Percentiles rank a stretch among this genome's conserved stretches.
Evolutionary conservation across 2,888 invertebrate genomes (phyloP).

Genomic region (Aleiodes alternator): DNA sequence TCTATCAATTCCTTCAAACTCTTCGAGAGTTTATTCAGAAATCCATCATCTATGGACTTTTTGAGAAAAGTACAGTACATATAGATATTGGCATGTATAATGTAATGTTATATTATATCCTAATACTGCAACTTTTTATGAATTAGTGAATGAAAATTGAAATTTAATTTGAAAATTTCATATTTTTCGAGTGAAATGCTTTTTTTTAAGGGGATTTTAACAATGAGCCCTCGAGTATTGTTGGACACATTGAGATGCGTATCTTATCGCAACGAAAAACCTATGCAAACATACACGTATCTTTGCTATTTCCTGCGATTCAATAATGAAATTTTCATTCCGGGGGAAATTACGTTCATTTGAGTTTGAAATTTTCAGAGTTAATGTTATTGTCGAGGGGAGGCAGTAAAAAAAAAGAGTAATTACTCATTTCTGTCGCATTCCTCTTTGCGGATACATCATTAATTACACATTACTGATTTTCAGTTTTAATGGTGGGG

Average conservation of each 20-base stretch:
- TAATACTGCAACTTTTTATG: too few species aligned
- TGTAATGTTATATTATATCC: too few species aligned
- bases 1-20: too few species aligned
- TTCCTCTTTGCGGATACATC: conserved; percentile 1
- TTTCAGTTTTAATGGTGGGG: neutral
- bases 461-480: conserved; percentile 6
- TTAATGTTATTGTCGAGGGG: neutral
- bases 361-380: too few species aligned
- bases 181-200: too few species aligned
- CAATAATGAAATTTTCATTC: neutral
- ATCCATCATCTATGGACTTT: too few species aligned
- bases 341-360: neutral
- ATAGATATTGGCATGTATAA: too few species aligned
- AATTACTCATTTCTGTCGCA: conserved; percentile 6
- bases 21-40: too few species aligned
- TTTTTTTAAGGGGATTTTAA: too few species aligned
- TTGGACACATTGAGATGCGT: neutral
- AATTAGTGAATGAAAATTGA: too few species aligned
- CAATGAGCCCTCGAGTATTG: neutral
- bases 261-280: conserved; percentile 22
- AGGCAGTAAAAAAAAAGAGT: neutral
- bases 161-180: too few species aligned
- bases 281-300: conserved; percentile 20
- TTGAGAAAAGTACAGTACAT: too few species aligned
- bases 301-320: conserved; percentile 18